phyloP scores from a whole-genome alignment of 2,888 invertebrate species.

The Adela reaumurella region DNA sequence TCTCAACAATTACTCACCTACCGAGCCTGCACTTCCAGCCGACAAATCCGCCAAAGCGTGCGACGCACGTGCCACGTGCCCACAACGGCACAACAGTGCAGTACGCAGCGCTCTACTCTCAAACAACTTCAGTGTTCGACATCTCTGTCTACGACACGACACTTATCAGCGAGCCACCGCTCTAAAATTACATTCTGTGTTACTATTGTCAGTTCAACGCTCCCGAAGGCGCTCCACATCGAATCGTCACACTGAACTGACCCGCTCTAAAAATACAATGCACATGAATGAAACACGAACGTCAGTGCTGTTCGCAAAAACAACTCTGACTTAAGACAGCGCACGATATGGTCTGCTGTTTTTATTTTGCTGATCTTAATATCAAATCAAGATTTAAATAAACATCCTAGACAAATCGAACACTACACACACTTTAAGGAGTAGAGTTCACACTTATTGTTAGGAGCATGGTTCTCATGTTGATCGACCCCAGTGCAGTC shows the following conservation, averaged over 20 bases:
- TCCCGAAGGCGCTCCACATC: neutral
- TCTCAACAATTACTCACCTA: too few species aligned
- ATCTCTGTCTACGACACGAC: neutral
- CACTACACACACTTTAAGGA: neutral
- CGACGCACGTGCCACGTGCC: neutral
- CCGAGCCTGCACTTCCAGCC: neutral
- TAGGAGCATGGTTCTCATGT: neutral
- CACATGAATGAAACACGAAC: neutral
- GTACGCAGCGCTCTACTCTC: neutral
- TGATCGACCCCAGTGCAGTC: neutral
- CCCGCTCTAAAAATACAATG: neutral
- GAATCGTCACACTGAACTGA: neutral
- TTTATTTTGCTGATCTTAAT: too few species aligned
- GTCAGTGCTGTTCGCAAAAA: neutral
- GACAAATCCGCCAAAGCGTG: neutral
- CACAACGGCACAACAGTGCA: neutral
- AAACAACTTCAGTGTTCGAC: neutral
- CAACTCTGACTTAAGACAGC: too few species aligned
- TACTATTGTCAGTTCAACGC: neutral
- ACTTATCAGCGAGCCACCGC: neutral
- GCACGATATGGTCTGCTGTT: too few species aligned
- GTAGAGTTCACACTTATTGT: neutral
- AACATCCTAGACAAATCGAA: neutral
- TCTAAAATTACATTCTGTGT: neutral
- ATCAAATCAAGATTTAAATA: too few species aligned